phyloP scores from a whole-genome alignment of 2,113 vertebrate species.

The Bubo bubo region DNA sequence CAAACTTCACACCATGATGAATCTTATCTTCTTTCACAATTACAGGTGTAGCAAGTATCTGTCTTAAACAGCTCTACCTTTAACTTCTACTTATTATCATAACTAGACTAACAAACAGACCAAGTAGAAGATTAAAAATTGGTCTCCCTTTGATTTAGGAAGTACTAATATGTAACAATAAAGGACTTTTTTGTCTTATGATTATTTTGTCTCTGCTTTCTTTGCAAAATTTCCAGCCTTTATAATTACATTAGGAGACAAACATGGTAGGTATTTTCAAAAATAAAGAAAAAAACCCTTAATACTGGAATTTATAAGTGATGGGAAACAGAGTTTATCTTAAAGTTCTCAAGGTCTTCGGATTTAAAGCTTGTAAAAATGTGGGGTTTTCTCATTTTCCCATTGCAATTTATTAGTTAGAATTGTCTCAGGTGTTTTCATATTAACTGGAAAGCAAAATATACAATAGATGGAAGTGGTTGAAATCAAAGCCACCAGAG shows the following conservation, averaged over 20 bases:
- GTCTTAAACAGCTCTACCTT: background rate
- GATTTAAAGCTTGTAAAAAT: background rate
- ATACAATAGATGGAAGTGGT: background rate
- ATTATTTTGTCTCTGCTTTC: background rate
- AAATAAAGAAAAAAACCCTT: background rate
- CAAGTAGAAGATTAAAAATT: background rate
- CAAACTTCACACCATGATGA: background rate
- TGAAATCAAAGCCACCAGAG: background rate
- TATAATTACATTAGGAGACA: background rate
- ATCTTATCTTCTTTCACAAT: background rate
- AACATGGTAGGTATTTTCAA: background rate
- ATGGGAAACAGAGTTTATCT: background rate
- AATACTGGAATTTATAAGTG: background rate
- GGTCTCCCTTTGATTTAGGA: background rate
- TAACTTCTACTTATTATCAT: background rate
- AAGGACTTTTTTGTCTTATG: background rate
- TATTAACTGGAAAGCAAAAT: background rate
- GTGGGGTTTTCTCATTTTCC: background rate
- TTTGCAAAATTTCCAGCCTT: background rate
- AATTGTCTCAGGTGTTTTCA: background rate
- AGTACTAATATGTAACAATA: background rate
- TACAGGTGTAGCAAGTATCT: background rate
- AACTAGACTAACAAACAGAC: background rate
- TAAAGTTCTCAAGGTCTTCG: background rate
- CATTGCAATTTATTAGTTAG: background rate